phyloP scores from a whole-genome alignment of 2,797 vertebrate species.

The Dipus sagitta region DNA sequence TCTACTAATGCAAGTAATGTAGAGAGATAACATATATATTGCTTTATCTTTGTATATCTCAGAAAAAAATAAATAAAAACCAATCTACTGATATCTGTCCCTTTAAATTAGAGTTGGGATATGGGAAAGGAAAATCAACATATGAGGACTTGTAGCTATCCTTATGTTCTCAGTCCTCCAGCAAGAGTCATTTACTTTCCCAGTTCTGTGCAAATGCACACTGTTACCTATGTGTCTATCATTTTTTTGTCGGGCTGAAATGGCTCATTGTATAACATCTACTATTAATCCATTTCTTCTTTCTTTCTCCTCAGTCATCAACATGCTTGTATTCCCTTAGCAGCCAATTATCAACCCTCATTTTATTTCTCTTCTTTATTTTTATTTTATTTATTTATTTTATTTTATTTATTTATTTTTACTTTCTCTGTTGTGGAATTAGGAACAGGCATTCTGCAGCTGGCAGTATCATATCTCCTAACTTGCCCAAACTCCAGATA shows the following conservation, averaged over 20 bases:
- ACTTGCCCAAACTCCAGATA: neutral
- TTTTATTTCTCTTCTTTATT: neutral
- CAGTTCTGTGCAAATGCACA: neutral
- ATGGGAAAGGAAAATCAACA: neutral
- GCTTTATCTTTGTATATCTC: neutral
- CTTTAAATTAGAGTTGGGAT: neutral
- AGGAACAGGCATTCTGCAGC: neutral
- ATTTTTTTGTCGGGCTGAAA: neutral
- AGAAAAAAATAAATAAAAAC: neutral
- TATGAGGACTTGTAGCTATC: neutral
- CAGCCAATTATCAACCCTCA: neutral
- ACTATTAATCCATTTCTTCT: neutral
- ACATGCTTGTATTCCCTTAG: neutral
- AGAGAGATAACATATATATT: neutral
- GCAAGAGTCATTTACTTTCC: neutral
- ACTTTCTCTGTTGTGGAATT: neutral
- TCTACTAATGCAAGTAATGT: neutral
- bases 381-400: too few species aligned
- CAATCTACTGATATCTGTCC: neutral
- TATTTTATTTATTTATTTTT: constrained; percentile 23
- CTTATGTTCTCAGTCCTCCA: neutral
- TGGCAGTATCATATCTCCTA: neutral
- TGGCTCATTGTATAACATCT: neutral
- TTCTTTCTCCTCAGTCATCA: neutral
- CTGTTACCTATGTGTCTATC: neutral